Conservation (phyloP, 2,888 invertebrate genomes). For the Altica lythri region DNA sequence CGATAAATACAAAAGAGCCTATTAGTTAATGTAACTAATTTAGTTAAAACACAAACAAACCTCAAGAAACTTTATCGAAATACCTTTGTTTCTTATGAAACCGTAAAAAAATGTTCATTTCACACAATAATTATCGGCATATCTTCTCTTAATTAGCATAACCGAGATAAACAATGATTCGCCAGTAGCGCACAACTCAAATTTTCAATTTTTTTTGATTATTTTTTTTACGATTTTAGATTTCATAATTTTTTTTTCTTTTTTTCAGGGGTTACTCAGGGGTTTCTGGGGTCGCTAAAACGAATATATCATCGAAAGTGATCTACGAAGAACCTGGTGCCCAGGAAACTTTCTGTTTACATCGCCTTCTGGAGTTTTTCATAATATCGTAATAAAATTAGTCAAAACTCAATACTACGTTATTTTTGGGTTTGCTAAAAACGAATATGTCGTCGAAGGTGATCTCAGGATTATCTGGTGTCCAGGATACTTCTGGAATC, state of each 20-base stretch:
- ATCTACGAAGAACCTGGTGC: too few relatives aligned
- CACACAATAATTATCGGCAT: slow-evolving; percentile 23
- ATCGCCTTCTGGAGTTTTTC: too few relatives aligned
- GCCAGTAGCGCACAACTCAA: slow-evolving; percentile 2
- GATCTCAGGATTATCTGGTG: too few relatives aligned
- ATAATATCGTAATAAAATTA: too few relatives aligned
- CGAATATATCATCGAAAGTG: too few relatives aligned
- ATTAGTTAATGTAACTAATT: slow-evolving; percentile 13
- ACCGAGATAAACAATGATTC: slow-evolving; percentile 20
- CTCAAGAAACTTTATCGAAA: slow-evolving; percentile 10
- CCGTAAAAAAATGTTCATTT: slow-evolving; percentile 24
- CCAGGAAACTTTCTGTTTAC: too few relatives aligned
- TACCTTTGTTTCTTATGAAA: slow-evolving; percentile 8
- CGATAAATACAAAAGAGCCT: slow-evolving; percentile 2
- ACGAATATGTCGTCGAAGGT: too few relatives aligned
- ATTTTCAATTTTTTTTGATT: neutral
- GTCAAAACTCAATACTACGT: too few relatives aligned
- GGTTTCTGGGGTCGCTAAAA: too few relatives aligned
- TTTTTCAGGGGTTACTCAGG: too few relatives aligned
- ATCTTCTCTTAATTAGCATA: slow-evolving; percentile 23
- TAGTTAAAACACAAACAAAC: slow-evolving; percentile 15
- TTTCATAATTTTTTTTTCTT: neutral
- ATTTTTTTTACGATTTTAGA: neutral
- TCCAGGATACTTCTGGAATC: too few relatives aligned
- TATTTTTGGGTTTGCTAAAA: too few relatives aligned